phyloP scores from a whole-genome alignment of 2,797 vertebrate genomes.

The Vireo griseus region DNA sequence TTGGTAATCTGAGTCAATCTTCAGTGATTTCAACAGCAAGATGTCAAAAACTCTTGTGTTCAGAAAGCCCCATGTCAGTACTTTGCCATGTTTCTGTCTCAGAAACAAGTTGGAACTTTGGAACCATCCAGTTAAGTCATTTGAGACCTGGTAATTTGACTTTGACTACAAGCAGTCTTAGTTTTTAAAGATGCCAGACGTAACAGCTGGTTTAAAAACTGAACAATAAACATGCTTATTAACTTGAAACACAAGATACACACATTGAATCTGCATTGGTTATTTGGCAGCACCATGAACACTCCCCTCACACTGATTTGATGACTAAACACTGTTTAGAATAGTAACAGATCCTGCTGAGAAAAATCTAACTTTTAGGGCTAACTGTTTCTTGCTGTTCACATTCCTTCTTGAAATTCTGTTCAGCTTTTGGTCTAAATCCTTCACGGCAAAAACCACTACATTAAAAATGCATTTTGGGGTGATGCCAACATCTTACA shows the following conservation, averaged over 20 bases:
- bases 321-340: conserved; percentile 24
- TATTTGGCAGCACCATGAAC: background rate
- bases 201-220: conserved; percentile 10
- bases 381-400: background rate
- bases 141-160: background rate
- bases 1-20: background rate
- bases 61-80: background rate
- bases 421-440: background rate
- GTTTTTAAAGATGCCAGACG: conserved; percentile 3
- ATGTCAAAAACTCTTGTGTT: background rate
- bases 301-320: conserved; percentile 2
- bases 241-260: conserved; percentile 14
- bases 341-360: background rate
- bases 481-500: background rate
- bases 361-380: background rate
- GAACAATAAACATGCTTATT: conserved; percentile 2
- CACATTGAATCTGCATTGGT: background rate
- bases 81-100: background rate
- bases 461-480: background rate
- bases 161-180: background rate
- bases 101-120: background rate
- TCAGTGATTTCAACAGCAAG: background rate
- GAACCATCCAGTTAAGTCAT: background rate
- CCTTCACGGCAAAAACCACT: background rate
- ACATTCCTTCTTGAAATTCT: background rate